Evolutionary conservation across 2,797 vertebrate species (phyloP), one percentile per base, ranked within the genome.

Genomic region (Gymnoscopelus microlampas): DNA sequence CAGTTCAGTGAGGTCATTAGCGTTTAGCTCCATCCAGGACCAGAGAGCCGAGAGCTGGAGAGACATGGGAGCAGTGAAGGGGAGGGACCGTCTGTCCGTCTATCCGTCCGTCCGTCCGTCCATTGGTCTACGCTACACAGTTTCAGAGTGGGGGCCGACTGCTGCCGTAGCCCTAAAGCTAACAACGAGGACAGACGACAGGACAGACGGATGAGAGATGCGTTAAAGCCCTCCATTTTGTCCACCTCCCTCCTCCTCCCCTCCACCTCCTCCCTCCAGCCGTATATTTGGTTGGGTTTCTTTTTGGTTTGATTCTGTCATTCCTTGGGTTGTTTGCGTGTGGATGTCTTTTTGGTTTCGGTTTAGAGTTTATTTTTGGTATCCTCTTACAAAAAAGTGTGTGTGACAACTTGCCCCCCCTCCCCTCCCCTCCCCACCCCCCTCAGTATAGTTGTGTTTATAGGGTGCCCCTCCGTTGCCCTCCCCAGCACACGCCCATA

Each of bases 1-100:
- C 88, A 94, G 93, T 94, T 93, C 90, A 91, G 91, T 94, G 94
- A 95, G 94, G 93, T 94, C 91, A 91, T 93, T 93, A 91, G 91
- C 92, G 93, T 91, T 94, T 90, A 84, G 85, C 88, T 88, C 90
- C 90, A 88, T 94, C 92, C 93, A 93, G 91, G 92, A 94, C 92
- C 93, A 92, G 90, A 89, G 87, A 85, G 89, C 85, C 68, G 85
- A 55, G 39, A 78, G 89, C 86, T 80, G 88, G 80, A 85, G 88
- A 87, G 87, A 63, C 79, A 53, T 53, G 50, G 29, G 55, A 79
- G 69, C 82, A 82, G 82, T 82, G 69, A 53, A 77, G 83, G 85
- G 86, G 82, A 78, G 76, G 81, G 81, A 79, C 79, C 80, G 75
- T 61, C 24, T 19, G 69, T 79, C 75, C 58, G 64, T 82, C 70